These are phyloP conservation scores for Phrynocephalus versicolor DNA, from an alignment of 2,113 vertebrate species.

Conservation along the genomic window DNA sequence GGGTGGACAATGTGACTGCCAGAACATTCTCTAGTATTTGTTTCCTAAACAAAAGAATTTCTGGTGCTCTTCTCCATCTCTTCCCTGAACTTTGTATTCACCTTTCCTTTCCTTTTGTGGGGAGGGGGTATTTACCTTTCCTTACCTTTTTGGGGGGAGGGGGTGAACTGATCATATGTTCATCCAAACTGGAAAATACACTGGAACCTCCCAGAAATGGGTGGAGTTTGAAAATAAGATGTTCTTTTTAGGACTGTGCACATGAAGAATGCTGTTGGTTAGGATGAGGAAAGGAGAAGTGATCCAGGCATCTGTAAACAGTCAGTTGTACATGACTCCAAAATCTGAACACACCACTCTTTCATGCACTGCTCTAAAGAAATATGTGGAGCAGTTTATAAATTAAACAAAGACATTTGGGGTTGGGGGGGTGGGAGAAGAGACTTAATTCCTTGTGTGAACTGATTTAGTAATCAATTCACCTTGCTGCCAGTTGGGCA, in stretches of 20 bases:
- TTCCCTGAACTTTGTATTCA: background rate
- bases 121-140: background rate
- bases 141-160: background rate
- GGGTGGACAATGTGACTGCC: constrained; percentile 31
- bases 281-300: background rate
- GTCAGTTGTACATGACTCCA: too few species aligned
- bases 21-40: constrained; percentile 29
- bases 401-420: background rate
- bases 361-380: too few species aligned
- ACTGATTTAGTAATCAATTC: too few species aligned
- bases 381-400: too few species aligned
- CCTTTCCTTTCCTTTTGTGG: background rate
- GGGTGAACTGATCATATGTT: background rate
- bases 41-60: constrained; percentile 55
- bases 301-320: background rate
- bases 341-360: too few species aligned
- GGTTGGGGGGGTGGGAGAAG: too few species aligned
- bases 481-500: too few species aligned
- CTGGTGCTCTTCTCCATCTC: background rate
- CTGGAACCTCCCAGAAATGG: background rate
- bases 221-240: background rate
- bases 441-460: too few species aligned
- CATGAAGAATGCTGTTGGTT: background rate
- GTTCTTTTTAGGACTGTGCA: background rate
- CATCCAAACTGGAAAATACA: background rate